Evolutionary conservation across 2,888 invertebrate genomes (phyloP), one percentile per base, ranked within the genome.

Genomic region (Agriopis marginaria): DNA sequence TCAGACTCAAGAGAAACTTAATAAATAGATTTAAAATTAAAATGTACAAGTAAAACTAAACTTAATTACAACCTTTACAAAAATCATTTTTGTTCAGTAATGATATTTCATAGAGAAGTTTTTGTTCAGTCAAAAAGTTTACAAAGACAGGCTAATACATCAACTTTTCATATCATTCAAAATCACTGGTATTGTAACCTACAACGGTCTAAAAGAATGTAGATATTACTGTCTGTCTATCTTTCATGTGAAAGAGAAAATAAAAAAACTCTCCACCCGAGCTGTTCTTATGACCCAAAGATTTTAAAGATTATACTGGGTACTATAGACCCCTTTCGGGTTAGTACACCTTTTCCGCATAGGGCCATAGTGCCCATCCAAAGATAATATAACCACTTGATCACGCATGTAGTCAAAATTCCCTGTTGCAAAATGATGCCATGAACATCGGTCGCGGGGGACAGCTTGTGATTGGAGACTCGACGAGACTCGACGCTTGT

Each of bases 1-100:
- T 68, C 73, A 77, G 81, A 79, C 72, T 77, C 72, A 75, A 78
- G 74, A 77, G 55, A 82, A 84, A 85, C 87, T 87, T 89, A 87
- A 88, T 88, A 88, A 88, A 88, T 89, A 83, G 82, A 81, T 85
- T 79, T 84, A 86, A 81, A 86, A 6, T 76, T 76, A 76, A 74
- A 83, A 79, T 81, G 79, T 86, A 82, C 77, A 79, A 63, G 32
- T 71, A 65, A 50, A 67, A 56, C 65, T 74, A 73, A 53, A 17
- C 49, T 63, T 66, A 67, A 42, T 65, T 65, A 62, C 55, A 65
- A 65, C 40, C 64, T 54, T 42, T 44, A 40, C 59, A 53, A 53
- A 59, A 54, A 54, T 47, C 9, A 45, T 61, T 61, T 51, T 47
- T 58, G 39, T 59, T 47, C n/a, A 59, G 11, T 44, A 9, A 53